Evolutionary conservation across 2,888 invertebrate species (phyloP).

Genomic region (Scaptodrosophila latifasciaeformis): DNA sequence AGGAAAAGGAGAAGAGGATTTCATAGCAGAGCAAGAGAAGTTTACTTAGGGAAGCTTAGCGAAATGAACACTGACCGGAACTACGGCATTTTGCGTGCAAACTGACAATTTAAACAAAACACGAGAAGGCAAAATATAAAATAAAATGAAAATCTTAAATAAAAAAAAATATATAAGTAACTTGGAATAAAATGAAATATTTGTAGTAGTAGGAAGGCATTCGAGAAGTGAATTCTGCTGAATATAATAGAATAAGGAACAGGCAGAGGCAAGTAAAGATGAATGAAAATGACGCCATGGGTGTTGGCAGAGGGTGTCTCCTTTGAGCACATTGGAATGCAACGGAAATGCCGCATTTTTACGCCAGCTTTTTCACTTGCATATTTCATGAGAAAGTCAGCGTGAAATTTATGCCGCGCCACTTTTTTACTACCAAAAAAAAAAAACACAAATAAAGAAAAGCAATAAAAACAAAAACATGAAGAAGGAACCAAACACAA

Average conservation of each 20-base stretch:
- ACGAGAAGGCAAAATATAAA: conserved; percentile 10
- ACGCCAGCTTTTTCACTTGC: conserved; percentile 56
- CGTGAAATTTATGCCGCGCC: conserved; percentile 3
- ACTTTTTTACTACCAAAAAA: too few species aligned
- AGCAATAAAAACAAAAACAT: too few species aligned
- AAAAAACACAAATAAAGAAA: too few species aligned
- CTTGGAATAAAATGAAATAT: not conserved
- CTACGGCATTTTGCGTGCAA: conserved; percentile 52
- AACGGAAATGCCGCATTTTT: conserved; percentile 52
- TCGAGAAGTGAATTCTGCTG: conserved; percentile 21
- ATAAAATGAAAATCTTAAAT: too few species aligned
- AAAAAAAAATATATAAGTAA: not conserved
- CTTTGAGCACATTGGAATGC: conserved; percentile 28
- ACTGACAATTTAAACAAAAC: conserved; percentile 36
- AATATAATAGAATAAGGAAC: conserved; percentile 51
- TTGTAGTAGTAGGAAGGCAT: conserved; percentile 22
- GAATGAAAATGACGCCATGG: too few species aligned
- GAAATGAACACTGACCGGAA: conserved; percentile 62
- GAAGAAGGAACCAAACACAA: too few species aligned
- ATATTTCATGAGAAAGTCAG: conserved; percentile 49
- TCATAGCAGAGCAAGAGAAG: too few species aligned
- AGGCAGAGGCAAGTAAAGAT: too few species aligned
- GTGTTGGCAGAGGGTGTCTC: too few species aligned
- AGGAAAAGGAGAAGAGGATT: too few species aligned
- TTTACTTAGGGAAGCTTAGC: conserved; percentile 46